Evolutionary conservation across 2,113 vertebrate genomes (phyloP).

Genomic region (Istiophorus platypterus): DNA sequence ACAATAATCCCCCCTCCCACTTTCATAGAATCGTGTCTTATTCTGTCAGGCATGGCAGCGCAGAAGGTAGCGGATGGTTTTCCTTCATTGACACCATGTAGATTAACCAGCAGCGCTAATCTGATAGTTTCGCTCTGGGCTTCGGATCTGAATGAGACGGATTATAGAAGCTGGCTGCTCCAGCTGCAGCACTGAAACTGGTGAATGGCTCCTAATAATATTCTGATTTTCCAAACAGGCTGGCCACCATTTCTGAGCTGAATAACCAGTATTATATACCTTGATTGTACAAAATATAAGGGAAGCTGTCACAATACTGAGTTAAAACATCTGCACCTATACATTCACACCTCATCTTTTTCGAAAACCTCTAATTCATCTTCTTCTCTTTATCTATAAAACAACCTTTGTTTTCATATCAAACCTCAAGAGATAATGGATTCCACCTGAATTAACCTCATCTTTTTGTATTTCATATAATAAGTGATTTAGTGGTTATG

Average conservation of each 20-base stretch:
- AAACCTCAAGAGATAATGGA: neutral
- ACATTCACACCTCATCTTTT: slow-evolving; percentile 15
- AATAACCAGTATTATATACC: slow-evolving; percentile 20
- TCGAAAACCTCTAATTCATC: slow-evolving; percentile 13
- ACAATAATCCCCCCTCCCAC: slow-evolving; percentile 21
- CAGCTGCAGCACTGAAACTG: slow-evolving; percentile 49
- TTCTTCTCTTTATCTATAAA: neutral
- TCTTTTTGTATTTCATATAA: neutral
- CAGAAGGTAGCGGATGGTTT: slow-evolving; percentile 57
- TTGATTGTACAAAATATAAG: neutral
- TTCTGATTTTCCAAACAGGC: slow-evolving; percentile 42
- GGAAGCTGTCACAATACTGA: neutral
- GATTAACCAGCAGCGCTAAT: slow-evolving; percentile 73
- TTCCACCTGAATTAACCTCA: neutral
- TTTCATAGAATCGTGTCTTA: slow-evolving; percentile 58
- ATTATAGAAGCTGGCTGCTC: slow-evolving; percentile 67
- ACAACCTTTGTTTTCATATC: neutral
- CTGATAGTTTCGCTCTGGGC: slow-evolving; percentile 65
- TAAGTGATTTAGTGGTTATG: neutral
- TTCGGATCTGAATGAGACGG: slow-evolving; percentile 69
- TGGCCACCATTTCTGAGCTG: slow-evolving; percentile 36
- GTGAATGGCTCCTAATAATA: slow-evolving; percentile 48
- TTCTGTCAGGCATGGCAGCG: slow-evolving; percentile 58
- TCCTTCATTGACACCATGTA: slow-evolving; percentile 65
- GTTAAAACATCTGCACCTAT: slow-evolving; percentile 24